A percentile compares a stretch with the other conserved stretches of the same genome.
phyloP scores from a whole-genome alignment of 1,140 invertebrate species.

The Armadillidium nasatum region DNA sequence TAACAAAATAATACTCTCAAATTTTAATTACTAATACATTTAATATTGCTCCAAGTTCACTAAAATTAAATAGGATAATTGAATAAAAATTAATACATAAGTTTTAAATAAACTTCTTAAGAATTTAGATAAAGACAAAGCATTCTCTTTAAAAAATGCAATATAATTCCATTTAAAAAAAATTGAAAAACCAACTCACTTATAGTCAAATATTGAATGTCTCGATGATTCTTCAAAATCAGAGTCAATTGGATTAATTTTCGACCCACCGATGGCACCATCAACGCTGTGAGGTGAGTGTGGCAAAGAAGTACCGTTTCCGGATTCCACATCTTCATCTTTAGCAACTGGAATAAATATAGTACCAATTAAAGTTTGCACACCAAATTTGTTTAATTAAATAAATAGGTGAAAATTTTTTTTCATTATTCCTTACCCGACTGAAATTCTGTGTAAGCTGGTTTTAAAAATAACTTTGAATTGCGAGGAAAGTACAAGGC shows the following conservation, averaged over 20 bases:
- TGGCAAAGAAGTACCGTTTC: slow-evolving; percentile 86
- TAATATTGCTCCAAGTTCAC: too few relatives aligned
- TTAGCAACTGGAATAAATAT: slow-evolving; percentile 46
- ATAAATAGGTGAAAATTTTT: too few relatives aligned
- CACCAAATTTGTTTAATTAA: too few relatives aligned
- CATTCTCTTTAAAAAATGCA: too few relatives aligned
- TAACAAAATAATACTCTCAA: too few relatives aligned
- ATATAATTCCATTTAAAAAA: too few relatives aligned
- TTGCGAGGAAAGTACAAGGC: slow-evolving; percentile 75
- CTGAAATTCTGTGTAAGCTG: slow-evolving; percentile 25
- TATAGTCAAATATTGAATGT: slow-evolving; percentile 55
- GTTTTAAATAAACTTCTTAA: too few relatives aligned
- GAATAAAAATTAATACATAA: too few relatives aligned
- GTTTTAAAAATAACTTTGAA: slow-evolving; percentile 32
- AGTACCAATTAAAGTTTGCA: background rate
- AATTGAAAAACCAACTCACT: too few relatives aligned
- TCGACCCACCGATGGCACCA: slow-evolving; percentile 62
- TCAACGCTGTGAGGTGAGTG: slow-evolving; percentile 87
- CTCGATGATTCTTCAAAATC: slow-evolving; percentile 69
- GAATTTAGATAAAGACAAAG: too few relatives aligned
- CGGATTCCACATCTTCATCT: slow-evolving; percentile 91
- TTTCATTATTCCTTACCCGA: slow-evolving; percentile 18
- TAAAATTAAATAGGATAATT: too few relatives aligned
- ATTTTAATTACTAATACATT: too few relatives aligned
- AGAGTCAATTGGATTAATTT: slow-evolving; percentile 62